Evolutionary conservation across 2,888 invertebrate genomes (phyloP).

Genomic region (Lissonota sp.): DNA sequence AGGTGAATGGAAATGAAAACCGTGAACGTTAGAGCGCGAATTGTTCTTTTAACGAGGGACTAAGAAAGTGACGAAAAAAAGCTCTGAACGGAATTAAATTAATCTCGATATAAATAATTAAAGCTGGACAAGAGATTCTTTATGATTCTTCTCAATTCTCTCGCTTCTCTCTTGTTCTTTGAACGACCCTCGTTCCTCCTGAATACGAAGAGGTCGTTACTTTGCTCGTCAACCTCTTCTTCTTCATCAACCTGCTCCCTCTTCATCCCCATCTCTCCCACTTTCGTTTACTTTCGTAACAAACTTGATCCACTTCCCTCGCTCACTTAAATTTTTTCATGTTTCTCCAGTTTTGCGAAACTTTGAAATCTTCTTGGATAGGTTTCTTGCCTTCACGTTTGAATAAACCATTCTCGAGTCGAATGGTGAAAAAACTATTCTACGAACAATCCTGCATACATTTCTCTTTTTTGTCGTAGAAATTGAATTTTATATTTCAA

Average conservation of each 20-base stretch:
- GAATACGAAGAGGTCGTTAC: slow-evolving; percentile 19
- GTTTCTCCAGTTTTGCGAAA: not conserved
- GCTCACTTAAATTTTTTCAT: not conserved
- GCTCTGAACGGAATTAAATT: slow-evolving; percentile 35
- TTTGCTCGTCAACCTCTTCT: slow-evolving; percentile 38
- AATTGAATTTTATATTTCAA: too few species aligned
- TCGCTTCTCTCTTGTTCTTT: slow-evolving; percentile 41
- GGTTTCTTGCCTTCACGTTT: not conserved
- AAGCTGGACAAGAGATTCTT: slow-evolving; percentile 39
- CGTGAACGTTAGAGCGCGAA: slow-evolving; percentile 29
- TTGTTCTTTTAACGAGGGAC: slow-evolving; percentile 2
- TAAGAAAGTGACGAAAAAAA: slow-evolving; percentile 9
- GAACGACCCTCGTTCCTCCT: not conserved
- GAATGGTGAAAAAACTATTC: too few species aligned
- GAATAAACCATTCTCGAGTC: too few species aligned
- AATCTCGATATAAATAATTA: slow-evolving; percentile 64
- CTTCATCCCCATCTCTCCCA: not conserved
- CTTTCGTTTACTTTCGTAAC: slow-evolving; percentile 45
- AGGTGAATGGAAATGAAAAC: slow-evolving; percentile 4
- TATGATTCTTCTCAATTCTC: slow-evolving; percentile 58
- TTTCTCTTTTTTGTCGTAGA: too few species aligned
- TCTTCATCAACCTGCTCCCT: slow-evolving; percentile 33
- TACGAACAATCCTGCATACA: too few species aligned
- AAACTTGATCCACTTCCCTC: slow-evolving; percentile 38
- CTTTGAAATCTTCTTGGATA: not conserved